These are phyloP conservation scores for Cephus sareptanus DNA, from an alignment of 2,888 invertebrate species.

Conservation along the genomic window DNA sequence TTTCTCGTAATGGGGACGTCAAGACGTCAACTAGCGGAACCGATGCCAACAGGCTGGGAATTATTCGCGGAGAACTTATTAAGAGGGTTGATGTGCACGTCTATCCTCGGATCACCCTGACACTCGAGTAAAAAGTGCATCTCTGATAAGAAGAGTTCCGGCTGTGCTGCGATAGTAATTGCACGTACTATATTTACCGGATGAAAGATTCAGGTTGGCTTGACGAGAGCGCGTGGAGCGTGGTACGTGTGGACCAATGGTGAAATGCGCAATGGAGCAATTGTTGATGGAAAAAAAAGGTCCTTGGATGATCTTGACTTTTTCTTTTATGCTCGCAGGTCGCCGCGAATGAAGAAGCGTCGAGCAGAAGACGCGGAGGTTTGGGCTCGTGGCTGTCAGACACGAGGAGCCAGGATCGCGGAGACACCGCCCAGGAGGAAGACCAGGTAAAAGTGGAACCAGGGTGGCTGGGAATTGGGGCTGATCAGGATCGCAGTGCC, in stretches of 20 bases:
- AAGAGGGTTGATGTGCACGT: slow-evolving; percentile 19
- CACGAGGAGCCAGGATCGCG: slow-evolving; percentile 9
- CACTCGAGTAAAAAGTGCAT: not conserved
- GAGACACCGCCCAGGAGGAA: slow-evolving; percentile 12
- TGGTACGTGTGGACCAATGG: not conserved
- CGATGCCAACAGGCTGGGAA: slow-evolving; percentile 9
- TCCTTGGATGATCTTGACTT: no score
- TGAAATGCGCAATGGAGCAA: not conserved
- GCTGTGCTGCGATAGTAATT: not conserved
- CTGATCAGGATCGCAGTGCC: not conserved
- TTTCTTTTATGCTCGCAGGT: slow-evolving; percentile 4
- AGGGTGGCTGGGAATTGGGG: not conserved
- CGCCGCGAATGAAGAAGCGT: slow-evolving; percentile 23
- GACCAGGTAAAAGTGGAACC: slow-evolving; percentile 1
- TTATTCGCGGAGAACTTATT: slow-evolving; percentile 20
- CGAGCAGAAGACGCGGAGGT: slow-evolving; percentile 6
- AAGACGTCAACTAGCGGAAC: not conserved
- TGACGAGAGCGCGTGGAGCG: not conserved
- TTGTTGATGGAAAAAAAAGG: no score
- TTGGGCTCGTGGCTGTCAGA: slow-evolving; percentile 10
- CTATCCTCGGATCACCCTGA: slow-evolving; percentile 12
- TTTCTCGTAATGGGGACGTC: slow-evolving; percentile 1
- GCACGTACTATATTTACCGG: not conserved
- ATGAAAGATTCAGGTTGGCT: not conserved
- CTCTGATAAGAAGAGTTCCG: not conserved